These are phyloP conservation scores for Elgaria multicarinata DNA, from an alignment of 2,113 vertebrate genomes.

Conservation along the genomic window DNA sequence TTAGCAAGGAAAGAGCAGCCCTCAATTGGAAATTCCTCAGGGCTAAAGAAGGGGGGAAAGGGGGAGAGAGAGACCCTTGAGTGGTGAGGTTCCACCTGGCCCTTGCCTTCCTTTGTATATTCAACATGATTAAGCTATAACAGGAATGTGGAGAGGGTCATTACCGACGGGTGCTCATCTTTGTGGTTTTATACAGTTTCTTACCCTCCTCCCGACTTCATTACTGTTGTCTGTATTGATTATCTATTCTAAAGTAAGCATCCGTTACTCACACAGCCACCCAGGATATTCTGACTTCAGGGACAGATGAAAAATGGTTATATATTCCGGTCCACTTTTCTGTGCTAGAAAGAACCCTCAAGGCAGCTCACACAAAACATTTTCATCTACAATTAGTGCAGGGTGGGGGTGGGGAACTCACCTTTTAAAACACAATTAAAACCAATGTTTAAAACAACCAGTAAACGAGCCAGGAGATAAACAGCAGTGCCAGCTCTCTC, in stretches of 20 bases:
- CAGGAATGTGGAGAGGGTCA: background rate
- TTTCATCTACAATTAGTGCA: background rate
- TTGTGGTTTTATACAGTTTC: background rate
- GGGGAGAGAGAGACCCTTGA: background rate
- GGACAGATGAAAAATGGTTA: background rate
- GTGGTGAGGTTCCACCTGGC: background rate
- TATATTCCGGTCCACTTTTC: background rate
- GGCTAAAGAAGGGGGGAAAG: background rate
- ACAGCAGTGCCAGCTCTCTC: background rate
- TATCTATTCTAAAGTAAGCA: background rate
- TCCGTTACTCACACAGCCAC: background rate
- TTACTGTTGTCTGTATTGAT: background rate
- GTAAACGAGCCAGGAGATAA: background rate
- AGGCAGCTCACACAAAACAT: background rate
- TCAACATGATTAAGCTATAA: slow-evolving; percentile 5
- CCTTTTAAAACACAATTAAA: too few relatives aligned
- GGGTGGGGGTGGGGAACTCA: too few relatives aligned
- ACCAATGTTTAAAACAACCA: background rate
- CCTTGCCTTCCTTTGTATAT: background rate
- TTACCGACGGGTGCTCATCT: slow-evolving; percentile 9
- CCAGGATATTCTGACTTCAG: background rate
- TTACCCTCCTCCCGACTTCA: background rate
- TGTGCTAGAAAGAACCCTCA: background rate
- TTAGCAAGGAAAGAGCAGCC: background rate
- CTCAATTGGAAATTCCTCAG: background rate